These are phyloP conservation scores for Acanthopagrus latus DNA, from an alignment of 2,797 vertebrate species.

Conservation along the genomic window DNA sequence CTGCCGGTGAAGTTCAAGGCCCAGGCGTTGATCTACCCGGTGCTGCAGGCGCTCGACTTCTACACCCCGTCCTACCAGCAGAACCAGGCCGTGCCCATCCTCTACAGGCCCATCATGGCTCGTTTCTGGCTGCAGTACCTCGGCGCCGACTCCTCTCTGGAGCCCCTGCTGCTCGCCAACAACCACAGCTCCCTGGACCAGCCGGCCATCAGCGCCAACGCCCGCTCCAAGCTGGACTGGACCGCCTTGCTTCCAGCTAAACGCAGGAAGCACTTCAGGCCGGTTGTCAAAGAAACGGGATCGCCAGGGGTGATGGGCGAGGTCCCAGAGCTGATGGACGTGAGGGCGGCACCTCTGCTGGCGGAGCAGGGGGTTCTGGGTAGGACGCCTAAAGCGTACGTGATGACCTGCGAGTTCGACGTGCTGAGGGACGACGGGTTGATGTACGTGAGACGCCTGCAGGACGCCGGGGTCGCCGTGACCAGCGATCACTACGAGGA, in stretches of 20 bases:
- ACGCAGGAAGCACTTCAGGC: constrained; percentile 88
- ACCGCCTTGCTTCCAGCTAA: constrained; percentile 85
- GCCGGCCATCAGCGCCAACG: constrained; percentile 47
- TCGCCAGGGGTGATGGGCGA: constrained; percentile 76
- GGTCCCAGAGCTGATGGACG: constrained; percentile 89
- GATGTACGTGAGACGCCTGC: constrained; percentile 92
- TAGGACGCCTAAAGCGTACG: constrained; percentile 89
- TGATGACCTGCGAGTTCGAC: constrained; percentile 96
- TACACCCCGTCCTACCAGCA: constrained; percentile 96
- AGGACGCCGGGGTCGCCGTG: constrained; percentile 89
- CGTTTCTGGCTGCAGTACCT: constrained; percentile 95
- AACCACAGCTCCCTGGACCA: constrained; percentile 92
- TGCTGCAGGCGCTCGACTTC: constrained; percentile 95
- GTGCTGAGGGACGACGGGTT: constrained; percentile 94
- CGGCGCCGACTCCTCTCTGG: constrained; percentile 85
- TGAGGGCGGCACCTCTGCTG: constrained; percentile 89
- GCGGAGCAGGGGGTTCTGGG: constrained; percentile 85
- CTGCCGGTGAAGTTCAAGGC: constrained; percentile 85
- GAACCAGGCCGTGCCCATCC: constrained; percentile 90
- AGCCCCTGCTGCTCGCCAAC: constrained; percentile 89
- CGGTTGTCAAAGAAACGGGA: constrained; percentile 82
- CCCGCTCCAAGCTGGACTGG: constrained; percentile 89
- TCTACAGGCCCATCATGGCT: constrained; percentile 88
- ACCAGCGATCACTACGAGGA: constrained; percentile 93
- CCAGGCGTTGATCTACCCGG: constrained; percentile 95